Evolutionary conservation across 2,888 invertebrate genomes (phyloP), one percentile per base, ranked within the genome.

Genomic region (Apocheima hispidaria): DNA sequence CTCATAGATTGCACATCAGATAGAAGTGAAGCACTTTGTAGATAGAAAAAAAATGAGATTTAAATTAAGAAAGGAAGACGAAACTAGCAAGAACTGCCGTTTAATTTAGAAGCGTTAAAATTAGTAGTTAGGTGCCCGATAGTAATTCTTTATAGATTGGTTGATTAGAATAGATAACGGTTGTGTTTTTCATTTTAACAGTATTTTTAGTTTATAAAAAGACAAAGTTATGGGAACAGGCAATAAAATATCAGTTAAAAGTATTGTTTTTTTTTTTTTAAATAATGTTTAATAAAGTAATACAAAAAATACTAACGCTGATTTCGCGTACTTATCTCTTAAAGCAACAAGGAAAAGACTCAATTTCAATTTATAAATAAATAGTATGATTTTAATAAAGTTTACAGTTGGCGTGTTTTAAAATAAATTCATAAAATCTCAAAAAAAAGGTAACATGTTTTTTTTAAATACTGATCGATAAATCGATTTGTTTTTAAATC

Each of bases 31-130:
- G 82, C 89, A 89, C 89, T 70, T 72, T 73, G 59, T 88, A 88
- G 86, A 84, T 88, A 88, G 85, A 81, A 69, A 65, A 59, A 71
- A 72, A 76, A 72, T 60, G 60, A 71, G 58, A 18, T 38, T 40
- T 18, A 30, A 38, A 56, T n/a, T 57, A 56, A 56, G 41, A 26
- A 52, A 14, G 73, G 70, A 67, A 50, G 66, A 62, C 57, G 68
- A 69, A 69, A 88, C 88, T 89, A 90, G 91, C 88, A 66, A 63
- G 80, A 81, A 89, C 89, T 90, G 90, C 90, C 90, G 86, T 62
- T 77, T 76, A 71, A 66, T 67, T 69, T 78, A 79, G 77, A 65
- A 63, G 59, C 63, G 66, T 66, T 70, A 74, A 61, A 55, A 72
- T 73, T 74, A 70, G 71, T 71, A 73, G 71, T 69, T 74, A 78